Base-by-base conservation (phyloP, 2,888 invertebrate species). In the Lasius platythorax region DNA sequence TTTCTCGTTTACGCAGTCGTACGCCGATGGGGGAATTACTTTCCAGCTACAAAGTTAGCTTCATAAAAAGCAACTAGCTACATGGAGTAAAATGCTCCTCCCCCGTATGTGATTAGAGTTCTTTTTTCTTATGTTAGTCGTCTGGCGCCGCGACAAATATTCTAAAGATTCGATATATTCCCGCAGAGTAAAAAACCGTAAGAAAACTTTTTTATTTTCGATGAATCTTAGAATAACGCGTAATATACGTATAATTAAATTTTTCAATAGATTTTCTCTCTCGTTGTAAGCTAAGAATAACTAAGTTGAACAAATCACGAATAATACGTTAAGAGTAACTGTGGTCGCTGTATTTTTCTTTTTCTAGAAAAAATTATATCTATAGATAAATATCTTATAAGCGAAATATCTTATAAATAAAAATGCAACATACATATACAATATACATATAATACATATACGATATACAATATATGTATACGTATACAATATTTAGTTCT, bases 1-100 rank as follows among this genome's bases (percentile, higher is more conserved):
- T 70, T 68, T 75, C 70, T 76, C 82, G 63, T 84, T 83, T 33
- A 37, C 28, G 3, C 64, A 82, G 30, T 66, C n/a, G 66, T 50
- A 30, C 43, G 23, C 23, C 23, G 79, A 68, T 70, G 70, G 15
- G 12, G 53, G 70, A 61, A 70, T 79, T 79, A 70, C 70, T 61
- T 70, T 8, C 46, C 58, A 23, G 18, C 70, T n/a, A 53, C 28
- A 46, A 61, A 79, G 46, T 70, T 70, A 70, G 46, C 61, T 79
- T 46, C 46, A n/a, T 70, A 79, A 79, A 70, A 61, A 79, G 30
- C 15, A 3, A 56, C 46, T 58, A 70, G 70, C 15, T 70, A 70
- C 70, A 46, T 53, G 43, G 33, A 3, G 23, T 68, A 61, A 61
- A 79, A 58, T 43, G 18, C 11, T 61, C 15, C 23, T 11, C 18